Conservation (phyloP, 2,113 vertebrate genomes). For the Trogon surrucura region DNA sequence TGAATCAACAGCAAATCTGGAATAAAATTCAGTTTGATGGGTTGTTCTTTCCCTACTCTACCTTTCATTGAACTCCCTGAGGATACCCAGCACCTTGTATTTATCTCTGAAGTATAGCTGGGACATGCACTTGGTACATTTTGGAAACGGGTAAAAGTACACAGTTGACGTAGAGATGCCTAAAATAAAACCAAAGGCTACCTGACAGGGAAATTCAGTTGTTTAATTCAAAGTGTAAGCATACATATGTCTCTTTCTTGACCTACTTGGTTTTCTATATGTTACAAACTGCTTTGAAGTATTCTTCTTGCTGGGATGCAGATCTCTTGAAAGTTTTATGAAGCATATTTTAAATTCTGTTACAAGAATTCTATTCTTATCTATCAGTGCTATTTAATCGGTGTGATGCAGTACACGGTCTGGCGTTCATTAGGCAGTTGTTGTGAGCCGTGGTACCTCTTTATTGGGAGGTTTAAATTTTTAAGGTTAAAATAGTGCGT, state of each 20-base stretch:
- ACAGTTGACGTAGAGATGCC: background rate
- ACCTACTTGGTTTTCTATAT: constrained; percentile 27
- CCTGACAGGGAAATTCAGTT: background rate
- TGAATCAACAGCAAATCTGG: background rate
- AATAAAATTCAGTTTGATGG: background rate
- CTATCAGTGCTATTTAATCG: background rate
- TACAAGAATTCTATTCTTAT: background rate
- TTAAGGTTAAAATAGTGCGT: constrained; percentile 56
- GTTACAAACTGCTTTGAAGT: constrained; percentile 13
- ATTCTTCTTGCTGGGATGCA: background rate
- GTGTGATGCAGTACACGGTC: background rate
- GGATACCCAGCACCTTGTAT: background rate
- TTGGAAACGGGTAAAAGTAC: background rate
- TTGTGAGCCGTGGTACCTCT: constrained; percentile 40
- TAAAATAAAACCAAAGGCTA: background rate
- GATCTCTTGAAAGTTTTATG: constrained; percentile 39
- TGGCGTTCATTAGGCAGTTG: background rate
- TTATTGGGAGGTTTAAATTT: constrained; percentile 36
- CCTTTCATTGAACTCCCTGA: background rate
- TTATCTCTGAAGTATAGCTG: background rate
- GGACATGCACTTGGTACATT: background rate
- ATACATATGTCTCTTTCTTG: background rate
- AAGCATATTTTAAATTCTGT: background rate
- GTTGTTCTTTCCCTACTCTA: accelerated
- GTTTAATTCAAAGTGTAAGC: background rate